Base-by-base conservation (phyloP, 2,888 invertebrate genomes). In the Vannuccia rotundouncinata region DNA sequence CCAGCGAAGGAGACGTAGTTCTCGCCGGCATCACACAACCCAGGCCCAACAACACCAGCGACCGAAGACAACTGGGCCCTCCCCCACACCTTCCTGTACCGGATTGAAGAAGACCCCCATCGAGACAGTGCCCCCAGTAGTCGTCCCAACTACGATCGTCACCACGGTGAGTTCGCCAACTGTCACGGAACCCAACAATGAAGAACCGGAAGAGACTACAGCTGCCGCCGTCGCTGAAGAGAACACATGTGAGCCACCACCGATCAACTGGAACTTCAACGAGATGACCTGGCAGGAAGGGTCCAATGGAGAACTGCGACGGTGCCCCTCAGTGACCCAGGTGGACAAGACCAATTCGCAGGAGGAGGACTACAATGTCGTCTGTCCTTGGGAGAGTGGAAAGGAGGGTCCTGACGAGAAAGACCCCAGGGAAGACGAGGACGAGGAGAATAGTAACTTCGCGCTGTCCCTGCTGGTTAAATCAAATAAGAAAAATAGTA, bases 1-100 rank as follows among this genome's bases (percentile, higher is more conserved):
- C 80, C 88, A 89, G 89, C 87, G 90, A 59, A 87, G 89, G 13
- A 86, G 81, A 74, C 78, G 82, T 25, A 30, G 45, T 77, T 77
- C 45, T 5, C 45, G 45, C 17, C 45, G 45, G 17, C 45, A 45
- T 17, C n/a, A n/a, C n/a, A n/a, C n/a, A n/a, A n/a, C n/a, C n/a
- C n/a, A n/a, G n/a, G n/a, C n/a, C n/a, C n/a, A n/a, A n/a, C n/a
- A n/a, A n/a, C n/a, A n/a, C n/a, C n/a, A n/a, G n/a, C n/a, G n/a
- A n/a, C n/a, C n/a, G n/a, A n/a, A n/a, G n/a, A n/a, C n/a, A n/a
- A n/a, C n/a, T n/a, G n/a, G n/a, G n/a, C n/a, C n/a, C n/a, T n/a
- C n/a, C n/a, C n/a, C n/a, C n/a, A n/a, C n/a, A n/a, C n/a, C n/a
- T n/a, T n/a, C n/a, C n/a, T n/a, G n/a, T n/a, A n/a, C n/a, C n/a